These are phyloP conservation scores for Plagiodera versicolora DNA, from an alignment of 2,888 invertebrate genomes.

Conservation along the genomic window DNA sequence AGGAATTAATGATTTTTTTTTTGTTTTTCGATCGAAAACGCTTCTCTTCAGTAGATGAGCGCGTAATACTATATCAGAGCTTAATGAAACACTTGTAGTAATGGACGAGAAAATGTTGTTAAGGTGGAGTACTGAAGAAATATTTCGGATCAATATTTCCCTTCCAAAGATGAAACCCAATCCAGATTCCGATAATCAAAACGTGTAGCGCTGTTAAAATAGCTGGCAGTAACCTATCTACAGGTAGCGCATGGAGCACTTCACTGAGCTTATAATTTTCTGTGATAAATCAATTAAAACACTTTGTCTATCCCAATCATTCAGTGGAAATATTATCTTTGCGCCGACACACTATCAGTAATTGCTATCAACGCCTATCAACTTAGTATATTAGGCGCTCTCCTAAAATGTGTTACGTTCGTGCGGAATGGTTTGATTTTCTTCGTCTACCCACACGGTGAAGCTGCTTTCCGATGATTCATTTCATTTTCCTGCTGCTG, in stretches of 20 bases:
- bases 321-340: slow-evolving; percentile 38
- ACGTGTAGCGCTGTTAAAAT: background rate
- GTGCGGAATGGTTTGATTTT: slow-evolving; percentile 32
- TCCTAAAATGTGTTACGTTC: slow-evolving; percentile 43
- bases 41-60: too few species aligned
- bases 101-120: background rate
- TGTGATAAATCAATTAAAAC: slow-evolving; percentile 30
- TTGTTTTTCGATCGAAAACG: too few species aligned
- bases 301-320: slow-evolving; percentile 33
- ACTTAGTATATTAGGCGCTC: slow-evolving; percentile 42
- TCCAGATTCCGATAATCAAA: slow-evolving; percentile 1
- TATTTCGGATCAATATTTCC: background rate
- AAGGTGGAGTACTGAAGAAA: background rate
- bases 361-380: slow-evolving; percentile 47
- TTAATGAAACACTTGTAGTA: background rate
- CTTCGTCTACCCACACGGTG: slow-evolving; percentile 25
- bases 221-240: slow-evolving; percentile 4
- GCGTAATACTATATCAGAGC: too few species aligned
- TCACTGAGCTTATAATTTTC: slow-evolving; percentile 18
- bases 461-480: slow-evolving; percentile 32
- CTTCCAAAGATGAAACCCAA: background rate
- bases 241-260: slow-evolving; percentile 19
- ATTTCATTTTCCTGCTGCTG: slow-evolving; percentile 29
- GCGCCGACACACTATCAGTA: slow-evolving; percentile 49
- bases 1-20: too few species aligned